Percentiles rank a stretch among this genome's conserved stretches.
Evolutionary conservation across 2,888 invertebrate genomes (phyloP).

Genomic region (Eupithecia insigniata): DNA sequence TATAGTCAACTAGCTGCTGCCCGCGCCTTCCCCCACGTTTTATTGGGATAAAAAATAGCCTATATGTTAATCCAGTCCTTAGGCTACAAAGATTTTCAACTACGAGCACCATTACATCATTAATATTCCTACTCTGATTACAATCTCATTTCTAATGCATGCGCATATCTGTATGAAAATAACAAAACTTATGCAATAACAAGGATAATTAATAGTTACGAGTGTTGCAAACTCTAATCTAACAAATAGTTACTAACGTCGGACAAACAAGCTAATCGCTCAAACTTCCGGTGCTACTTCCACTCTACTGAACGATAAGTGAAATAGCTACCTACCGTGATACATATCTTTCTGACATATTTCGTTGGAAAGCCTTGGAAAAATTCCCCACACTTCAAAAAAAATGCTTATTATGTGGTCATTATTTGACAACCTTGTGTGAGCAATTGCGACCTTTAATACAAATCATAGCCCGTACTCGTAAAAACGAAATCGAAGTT

Average conservation of each 20-base stretch:
- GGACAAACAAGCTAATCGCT: constrained; percentile 15
- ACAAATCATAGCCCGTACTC: too few species aligned
- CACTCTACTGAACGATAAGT: neutral
- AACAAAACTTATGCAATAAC: constrained; percentile 13
- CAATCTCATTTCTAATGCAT: constrained; percentile 5
- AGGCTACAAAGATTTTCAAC: too few species aligned
- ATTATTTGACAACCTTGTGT: too few species aligned
- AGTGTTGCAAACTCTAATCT: constrained; percentile 12
- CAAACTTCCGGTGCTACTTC: constrained; percentile 5
- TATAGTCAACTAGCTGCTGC: too few species aligned
- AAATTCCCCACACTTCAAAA: too few species aligned
- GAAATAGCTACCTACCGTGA: neutral
- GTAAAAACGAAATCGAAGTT: too few species aligned
- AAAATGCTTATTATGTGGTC: too few species aligned
- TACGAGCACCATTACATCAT: too few species aligned
- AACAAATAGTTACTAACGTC: constrained; percentile 4
- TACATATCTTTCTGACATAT: neutral
- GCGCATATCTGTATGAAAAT: constrained; percentile 1
- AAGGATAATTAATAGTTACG: constrained; percentile 6
- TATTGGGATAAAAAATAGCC: too few species aligned
- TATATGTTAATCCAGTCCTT: too few species aligned
- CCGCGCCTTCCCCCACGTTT: too few species aligned
- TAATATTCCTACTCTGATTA: neutral
- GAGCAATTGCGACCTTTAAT: too few species aligned
- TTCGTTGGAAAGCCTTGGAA: neutral